Evolutionary conservation across 1,140 invertebrate genomes (phyloP), one percentile per base, ranked within the genome.

Genomic region (Nomia melanderi): DNA sequence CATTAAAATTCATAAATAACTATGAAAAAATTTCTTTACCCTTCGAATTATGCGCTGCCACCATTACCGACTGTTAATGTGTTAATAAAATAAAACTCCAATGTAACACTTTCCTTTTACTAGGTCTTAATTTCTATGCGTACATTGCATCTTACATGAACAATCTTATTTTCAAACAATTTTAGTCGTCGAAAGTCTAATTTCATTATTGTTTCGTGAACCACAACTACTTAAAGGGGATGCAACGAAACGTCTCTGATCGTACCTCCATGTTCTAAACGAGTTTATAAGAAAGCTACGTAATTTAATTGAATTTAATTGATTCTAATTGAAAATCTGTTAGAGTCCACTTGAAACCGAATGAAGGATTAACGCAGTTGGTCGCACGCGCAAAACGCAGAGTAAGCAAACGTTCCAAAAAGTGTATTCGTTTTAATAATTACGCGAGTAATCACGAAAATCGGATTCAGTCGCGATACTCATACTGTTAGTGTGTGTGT

Each of bases 401-500:
- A 25, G 4, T n/a, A n/a, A 20, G 31, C 60, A 39, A 67, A 41
- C 25, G 11, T 33, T 33, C 36, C 47, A 60, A 29, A 31, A 44
- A 62, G 56, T 29, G 23, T 23, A 57, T 76, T 76, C 65, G 65
- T 66, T 59, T 39, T 69, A 41, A 41, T 54, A 39, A 69, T 76
- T 57, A 69, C 44, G 29, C 39, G 57, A 29, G n/a, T 75, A 54
- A 75, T 41, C 36, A 63, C 27, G 36, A 27, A 12, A 44, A 20
- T 36, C n/a, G 36, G 14, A 17, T 67, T 44, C 36, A 65, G 36
- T 25, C 73, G 65, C 65, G 57, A 41, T 17, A 77, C 53, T 77
- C 66, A 54, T 77, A 71, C 57, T 39, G 59, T 77, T 71, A 71
- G 54, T 70, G 54, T 39, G 87, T 84, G 89, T 87, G 87, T 90